A percentile compares a stretch with the other conserved stretches of the same genome.
Conservation (phyloP, 2,113 vertebrate genomes). For the Ptilonorhynchus violaceus region DNA sequence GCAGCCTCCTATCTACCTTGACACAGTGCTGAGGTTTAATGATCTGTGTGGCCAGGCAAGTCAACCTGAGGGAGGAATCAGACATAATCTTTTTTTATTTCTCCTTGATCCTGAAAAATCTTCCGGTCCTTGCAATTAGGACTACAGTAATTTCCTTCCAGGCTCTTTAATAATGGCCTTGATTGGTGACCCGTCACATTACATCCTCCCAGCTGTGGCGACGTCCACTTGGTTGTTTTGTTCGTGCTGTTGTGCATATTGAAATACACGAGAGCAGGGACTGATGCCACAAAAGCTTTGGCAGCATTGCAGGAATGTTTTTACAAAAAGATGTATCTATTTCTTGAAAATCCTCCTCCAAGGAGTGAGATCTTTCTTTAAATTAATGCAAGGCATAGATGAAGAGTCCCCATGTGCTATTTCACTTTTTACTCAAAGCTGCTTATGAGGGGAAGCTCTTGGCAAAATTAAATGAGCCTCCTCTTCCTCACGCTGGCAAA, state of each 20-base stretch:
- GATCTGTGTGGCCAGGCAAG: neutral
- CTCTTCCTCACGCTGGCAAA: constrained; percentile 22
- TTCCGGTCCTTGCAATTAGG: neutral
- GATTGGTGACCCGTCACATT: neutral
- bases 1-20: neutral
- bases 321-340: neutral
- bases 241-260: neutral
- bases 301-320: neutral
- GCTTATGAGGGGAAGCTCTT: constrained; percentile 41
- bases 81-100: neutral
- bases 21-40: neutral
- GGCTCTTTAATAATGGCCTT: neutral
- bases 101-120: neutral
- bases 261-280: neutral
- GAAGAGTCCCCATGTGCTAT: neutral
- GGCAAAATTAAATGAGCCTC: constrained; percentile 19
- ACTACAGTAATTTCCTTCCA: neutral
- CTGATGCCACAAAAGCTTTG: neutral
- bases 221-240: neutral
- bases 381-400: constrained; percentile 25
- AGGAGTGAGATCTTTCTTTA: constrained; percentile 17
- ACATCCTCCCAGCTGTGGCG: neutral
- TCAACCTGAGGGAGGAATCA: neutral
- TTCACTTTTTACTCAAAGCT: constrained; percentile 27
- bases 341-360: constrained; percentile 21